Base-by-base conservation (phyloP, 2,113 vertebrate genomes). In the Jacana jacana region DNA sequence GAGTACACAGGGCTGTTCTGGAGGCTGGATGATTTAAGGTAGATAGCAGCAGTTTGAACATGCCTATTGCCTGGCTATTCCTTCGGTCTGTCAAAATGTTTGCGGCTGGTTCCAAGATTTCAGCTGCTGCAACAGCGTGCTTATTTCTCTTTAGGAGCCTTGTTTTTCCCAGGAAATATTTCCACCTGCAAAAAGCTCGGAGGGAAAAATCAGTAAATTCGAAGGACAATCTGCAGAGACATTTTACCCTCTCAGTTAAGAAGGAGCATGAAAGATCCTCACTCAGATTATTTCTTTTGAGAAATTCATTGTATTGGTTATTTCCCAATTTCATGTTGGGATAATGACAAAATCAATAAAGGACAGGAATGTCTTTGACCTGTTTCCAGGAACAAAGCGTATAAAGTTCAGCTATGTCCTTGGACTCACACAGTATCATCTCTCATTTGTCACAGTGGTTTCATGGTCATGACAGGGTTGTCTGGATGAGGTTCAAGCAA, bases 21-120 rank as follows among this genome's bases (percentile, higher is more conserved):
- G 55, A 88, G 65, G 66, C 49, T 70, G 88, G 72, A 88, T 88
- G 90, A 93, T 96, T 97, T 96, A 96, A 96, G 88, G 92, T 93
- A 95, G 83, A 86, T 81, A 96, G 65, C 77, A 93, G 65, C 54
- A 68, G 57, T 81, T 72, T 84, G 88, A 88, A 91, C 95, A 76
- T 0, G 11, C 28, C 72, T 86, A 71, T 85, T 89, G 77, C 81
- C 65, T 93, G 91, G 83, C 73, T 94, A 16, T 52, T 60, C 52
- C 80, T 92, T 79, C 88, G 40, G 57, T n/a, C n/a, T 84, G 52
- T 42, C 52, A 76, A 88, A 91, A 40, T 37, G 80, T 75, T 80
- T 68, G 48, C 28, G 49, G 63, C 49, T 28, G 37, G 39, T 77
- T 95, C 69, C 39, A 70, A 37, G 72, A 49, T 64, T 94, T 95